Evolutionary conservation across 1,140 invertebrate species (phyloP), one percentile per base, ranked within the genome.

Genomic region (Theocolax elegans): DNA sequence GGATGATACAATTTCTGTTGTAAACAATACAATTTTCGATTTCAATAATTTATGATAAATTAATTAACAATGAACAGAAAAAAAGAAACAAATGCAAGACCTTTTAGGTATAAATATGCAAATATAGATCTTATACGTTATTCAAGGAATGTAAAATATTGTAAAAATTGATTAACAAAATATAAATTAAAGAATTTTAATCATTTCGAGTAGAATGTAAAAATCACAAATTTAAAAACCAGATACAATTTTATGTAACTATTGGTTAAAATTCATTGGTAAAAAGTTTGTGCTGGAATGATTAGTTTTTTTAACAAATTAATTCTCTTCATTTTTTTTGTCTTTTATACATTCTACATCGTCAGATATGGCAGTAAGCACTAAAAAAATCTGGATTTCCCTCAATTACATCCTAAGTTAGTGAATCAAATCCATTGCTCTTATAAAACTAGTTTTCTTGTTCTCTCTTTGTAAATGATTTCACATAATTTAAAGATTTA

Each of bases 81-180:
- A 48, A 64, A 35, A 58, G 13, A 54, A 51, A 60, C 38, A 66
- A 60, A 53, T 53, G 48, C 8, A 1, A 53, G 10, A 31, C 19
- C 42, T 29, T 46, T 64, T 9, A 23, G 48, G 69, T 68, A 53
- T n/a, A 66, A 49, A 29, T 62, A 64, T 60, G 63, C 38, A 63
- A 49, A 53, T 54, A 65, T 54, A 68, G 27, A 63, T 71, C 64
- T 51, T 59, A 68, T 46, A n/a, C 58, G 68, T 72, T 56, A 72
- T 64, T n/a, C 51, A 21, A 51, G 40, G 66, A 75, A 74, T 72
- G 21, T 72, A 38, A 64, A 63, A 62, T 63, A 73, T 58, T 75
- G 59, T 62, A 69, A 54, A 70, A 15, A 46, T 63, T 7, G 44
- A 2, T 42, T 62, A 70, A 70, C 23, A 63, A 54, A 63, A 44